Evolutionary conservation across 2,797 vertebrate species (phyloP).

Genomic region (Typhlichthys subterraneus): DNA sequence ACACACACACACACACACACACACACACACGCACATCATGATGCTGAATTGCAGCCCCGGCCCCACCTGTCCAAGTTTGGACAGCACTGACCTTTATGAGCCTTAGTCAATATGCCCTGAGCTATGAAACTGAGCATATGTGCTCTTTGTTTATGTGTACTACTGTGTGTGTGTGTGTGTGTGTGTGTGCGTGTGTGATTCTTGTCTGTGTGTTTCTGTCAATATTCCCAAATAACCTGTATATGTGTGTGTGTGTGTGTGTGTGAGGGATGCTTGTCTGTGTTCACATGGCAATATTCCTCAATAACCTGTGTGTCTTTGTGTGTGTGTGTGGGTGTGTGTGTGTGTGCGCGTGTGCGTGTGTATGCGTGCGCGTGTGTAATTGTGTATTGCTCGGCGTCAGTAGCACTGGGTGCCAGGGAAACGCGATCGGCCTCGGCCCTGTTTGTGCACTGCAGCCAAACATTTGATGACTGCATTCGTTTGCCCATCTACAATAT

Average conservation of each 20-base stretch:
- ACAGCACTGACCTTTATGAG: conserved; percentile 66
- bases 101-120: conserved; percentile 59
- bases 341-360: not conserved
- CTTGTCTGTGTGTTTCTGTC: conserved; percentile 49
- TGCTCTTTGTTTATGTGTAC: conserved; percentile 16
- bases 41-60: conserved; percentile 34
- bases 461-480: conserved; percentile 31
- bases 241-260: conserved; percentile 28
- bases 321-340: conserved; percentile 3
- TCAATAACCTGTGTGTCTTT: not conserved
- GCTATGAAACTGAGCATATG: conserved; percentile 23
- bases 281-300: conserved; percentile 53
- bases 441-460: conserved; percentile 12
- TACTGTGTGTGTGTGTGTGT: conserved; percentile 4
- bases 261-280: conserved; percentile 9
- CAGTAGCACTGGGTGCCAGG: conserved; percentile 35
- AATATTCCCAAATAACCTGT: conserved; percentile 21
- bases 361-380: not conserved
- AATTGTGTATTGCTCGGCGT: conserved; percentile 26
- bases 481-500: conserved; percentile 1
- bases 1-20: not conserved
- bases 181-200: not conserved
- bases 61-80: conserved; percentile 53
- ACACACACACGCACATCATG: conserved; percentile 27
- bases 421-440: conserved; percentile 23